Evolutionary conservation across 2,113 vertebrate genomes (phyloP).

Genomic region (Glareola pratincola): DNA sequence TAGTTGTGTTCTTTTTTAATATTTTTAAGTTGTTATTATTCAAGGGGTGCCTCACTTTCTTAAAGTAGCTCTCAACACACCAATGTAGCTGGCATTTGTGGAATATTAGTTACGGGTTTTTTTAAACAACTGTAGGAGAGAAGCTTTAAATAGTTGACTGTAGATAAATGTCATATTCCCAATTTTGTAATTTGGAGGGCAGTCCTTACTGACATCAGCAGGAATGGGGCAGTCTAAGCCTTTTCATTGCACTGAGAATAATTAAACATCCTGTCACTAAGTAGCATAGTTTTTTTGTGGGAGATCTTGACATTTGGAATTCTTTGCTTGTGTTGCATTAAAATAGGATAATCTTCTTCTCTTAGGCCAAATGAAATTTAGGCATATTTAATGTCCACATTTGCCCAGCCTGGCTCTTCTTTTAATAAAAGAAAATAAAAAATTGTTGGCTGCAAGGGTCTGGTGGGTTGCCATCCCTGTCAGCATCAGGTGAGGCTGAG

Average conservation of each 20-base stretch:
- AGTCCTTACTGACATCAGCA: not conserved
- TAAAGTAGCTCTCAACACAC: not conserved
- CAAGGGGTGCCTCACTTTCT: fast-evolving
- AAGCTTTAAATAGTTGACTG: not conserved
- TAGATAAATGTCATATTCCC: not conserved
- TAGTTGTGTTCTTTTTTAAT: not conserved
- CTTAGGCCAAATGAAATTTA: constrained; percentile 50
- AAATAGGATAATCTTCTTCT: constrained; percentile 50
- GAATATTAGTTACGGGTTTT: not conserved
- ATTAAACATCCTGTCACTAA: constrained; percentile 22
- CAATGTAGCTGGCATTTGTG: not conserved
- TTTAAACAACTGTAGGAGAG: not conserved
- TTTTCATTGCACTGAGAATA: constrained; percentile 12
- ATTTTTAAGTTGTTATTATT: not conserved
- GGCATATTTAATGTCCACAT: not conserved
- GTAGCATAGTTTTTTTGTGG: not conserved
- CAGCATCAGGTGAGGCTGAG: constrained; percentile 54
- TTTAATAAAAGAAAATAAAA: constrained; percentile 20
- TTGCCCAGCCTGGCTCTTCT: constrained; percentile 2
- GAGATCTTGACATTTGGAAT: constrained; percentile 41
- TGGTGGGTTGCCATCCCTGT: constrained; percentile 48
- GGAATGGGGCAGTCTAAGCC: not conserved
- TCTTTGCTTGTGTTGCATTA: constrained; percentile 32
- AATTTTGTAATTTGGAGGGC: not conserved
- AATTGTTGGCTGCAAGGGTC: constrained; percentile 19